Conservation (phyloP, 1,140 invertebrate species). For the Cyclargus thomasi region DNA sequence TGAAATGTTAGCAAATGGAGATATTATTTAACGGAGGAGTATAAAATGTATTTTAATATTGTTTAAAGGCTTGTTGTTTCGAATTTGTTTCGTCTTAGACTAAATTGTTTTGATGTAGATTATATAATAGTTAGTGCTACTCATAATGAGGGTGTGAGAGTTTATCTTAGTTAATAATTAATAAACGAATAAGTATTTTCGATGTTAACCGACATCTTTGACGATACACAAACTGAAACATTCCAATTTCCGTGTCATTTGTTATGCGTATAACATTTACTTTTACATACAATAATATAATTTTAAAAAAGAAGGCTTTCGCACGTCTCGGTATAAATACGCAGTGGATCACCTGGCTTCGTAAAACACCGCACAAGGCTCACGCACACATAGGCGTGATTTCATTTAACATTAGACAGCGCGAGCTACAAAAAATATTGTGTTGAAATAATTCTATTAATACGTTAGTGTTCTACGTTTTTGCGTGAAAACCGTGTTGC, state of each 20-base stretch:
- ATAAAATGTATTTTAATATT: slow-evolving; percentile 19
- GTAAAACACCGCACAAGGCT: too few species aligned
- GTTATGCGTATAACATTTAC: not conserved
- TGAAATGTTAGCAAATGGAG: slow-evolving; percentile 18
- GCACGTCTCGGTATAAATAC: too few species aligned
- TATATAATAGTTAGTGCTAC: slow-evolving; percentile 41
- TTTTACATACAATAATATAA: not conserved
- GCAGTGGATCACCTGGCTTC: too few species aligned
- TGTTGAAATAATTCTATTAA: too few species aligned
- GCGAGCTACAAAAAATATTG: too few species aligned
- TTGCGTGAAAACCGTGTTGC: too few species aligned
- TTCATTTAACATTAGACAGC: too few species aligned
- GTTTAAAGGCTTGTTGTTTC: slow-evolving; percentile 12
- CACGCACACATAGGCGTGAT: too few species aligned
- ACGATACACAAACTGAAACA: slow-evolving; percentile 39
- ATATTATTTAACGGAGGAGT: slow-evolving; percentile 14
- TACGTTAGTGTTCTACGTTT: too few species aligned
- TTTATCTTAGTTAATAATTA: slow-evolving; percentile 48
- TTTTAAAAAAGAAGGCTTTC: too few species aligned
- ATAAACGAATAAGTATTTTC: slow-evolving; percentile 46
- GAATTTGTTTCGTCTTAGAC: slow-evolving; percentile 15
- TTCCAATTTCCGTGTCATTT: slow-evolving; percentile 47
- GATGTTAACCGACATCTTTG: slow-evolving; percentile 48
- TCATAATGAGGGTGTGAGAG: slow-evolving; percentile 46
- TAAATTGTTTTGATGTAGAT: slow-evolving; percentile 11